phyloP scores from a whole-genome alignment of 2,113 vertebrate species.

The Vanacampus margaritifer region DNA sequence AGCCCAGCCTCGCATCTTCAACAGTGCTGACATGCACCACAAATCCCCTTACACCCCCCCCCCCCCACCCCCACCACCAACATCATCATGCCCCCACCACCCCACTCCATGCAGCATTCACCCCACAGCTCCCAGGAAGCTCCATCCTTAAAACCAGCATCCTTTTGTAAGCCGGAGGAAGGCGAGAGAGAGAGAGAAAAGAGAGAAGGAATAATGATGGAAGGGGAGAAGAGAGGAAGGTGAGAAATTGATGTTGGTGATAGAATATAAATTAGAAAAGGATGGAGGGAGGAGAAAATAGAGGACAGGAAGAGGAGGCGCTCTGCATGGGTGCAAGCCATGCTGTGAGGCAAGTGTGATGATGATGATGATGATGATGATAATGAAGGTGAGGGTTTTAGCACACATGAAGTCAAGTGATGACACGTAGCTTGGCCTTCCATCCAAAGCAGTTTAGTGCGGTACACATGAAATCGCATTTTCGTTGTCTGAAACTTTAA shows the following conservation, averaged over 20 bases:
- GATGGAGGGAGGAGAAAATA: slow-evolving; percentile 1
- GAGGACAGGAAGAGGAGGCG: slow-evolving; percentile 7
- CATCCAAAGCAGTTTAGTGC: background rate
- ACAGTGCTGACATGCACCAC: slow-evolving; percentile 62
- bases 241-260: slow-evolving; percentile 2
- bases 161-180: slow-evolving; percentile 62
- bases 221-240: slow-evolving; percentile 1
- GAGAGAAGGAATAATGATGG: slow-evolving; percentile 21
- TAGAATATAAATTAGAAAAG: slow-evolving; percentile 9
- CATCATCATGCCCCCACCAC: background rate
- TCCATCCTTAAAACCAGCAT: slow-evolving; percentile 63
- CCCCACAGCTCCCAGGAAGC: slow-evolving; percentile 55
- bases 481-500: too few relatives aligned
- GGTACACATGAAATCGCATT: too few relatives aligned
- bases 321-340: slow-evolving; percentile 28
- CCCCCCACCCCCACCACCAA: background rate
- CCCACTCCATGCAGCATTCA: slow-evolving; percentile 73
- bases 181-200: slow-evolving; percentile 43
- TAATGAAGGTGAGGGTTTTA: too few relatives aligned
- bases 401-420: slow-evolving; percentile 18
- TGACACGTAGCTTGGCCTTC: background rate
- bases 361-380: slow-evolving; percentile 12
- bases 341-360: slow-evolving; percentile 31
- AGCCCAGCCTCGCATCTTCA: slow-evolving; percentile 47
- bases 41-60: background rate